Evolutionary conservation across 2,113 vertebrate species (phyloP).

Genomic region (Menura novaehollandiae): DNA sequence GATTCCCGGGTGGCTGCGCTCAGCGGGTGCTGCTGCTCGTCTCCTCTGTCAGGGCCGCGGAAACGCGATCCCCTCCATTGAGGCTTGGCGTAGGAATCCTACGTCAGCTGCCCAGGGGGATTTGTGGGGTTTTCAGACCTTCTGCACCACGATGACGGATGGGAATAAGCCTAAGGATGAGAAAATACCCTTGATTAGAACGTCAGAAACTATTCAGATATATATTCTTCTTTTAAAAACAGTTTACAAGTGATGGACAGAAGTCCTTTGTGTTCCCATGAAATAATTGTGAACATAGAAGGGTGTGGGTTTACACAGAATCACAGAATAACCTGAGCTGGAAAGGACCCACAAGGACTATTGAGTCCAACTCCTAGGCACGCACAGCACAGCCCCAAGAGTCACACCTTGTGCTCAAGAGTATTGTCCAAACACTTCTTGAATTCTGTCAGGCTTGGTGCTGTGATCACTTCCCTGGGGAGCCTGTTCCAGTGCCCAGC

Average conservation of each 20-base stretch:
- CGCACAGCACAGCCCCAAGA: neutral
- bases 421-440: neutral
- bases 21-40: neutral
- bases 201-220: neutral
- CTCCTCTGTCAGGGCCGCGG: neutral
- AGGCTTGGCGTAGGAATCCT: neutral
- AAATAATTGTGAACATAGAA: neutral
- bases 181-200: neutral
- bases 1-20: constrained; percentile 37
- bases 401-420: neutral
- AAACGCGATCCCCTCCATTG: constrained; percentile 30
- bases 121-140: neutral
- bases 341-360: neutral
- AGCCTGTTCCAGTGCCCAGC: neutral
- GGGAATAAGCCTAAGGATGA: neutral
- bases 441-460: neutral
- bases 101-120: neutral
- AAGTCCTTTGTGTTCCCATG: neutral
- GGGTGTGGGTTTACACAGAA: neutral
- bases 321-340: neutral
- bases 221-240: neutral
- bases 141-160: neutral
- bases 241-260: neutral
- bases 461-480: neutral
- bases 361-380: neutral